Base-by-base conservation (phyloP, 37 sponge, comb jelly and placozoan species). In the Spongia lamella region DNA sequence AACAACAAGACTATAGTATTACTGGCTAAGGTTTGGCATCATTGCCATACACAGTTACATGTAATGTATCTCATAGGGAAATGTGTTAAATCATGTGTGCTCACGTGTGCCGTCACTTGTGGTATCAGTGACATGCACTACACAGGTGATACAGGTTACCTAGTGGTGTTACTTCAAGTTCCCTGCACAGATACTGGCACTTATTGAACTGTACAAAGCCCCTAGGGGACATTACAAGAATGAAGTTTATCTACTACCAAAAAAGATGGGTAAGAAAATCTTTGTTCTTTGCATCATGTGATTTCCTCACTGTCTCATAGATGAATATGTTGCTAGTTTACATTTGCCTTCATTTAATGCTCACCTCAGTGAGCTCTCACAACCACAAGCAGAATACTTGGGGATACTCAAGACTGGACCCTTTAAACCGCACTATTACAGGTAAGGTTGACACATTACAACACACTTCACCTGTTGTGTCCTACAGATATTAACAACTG, bases 261-360 rank as follows among this genome's bases (percentile, higher is more conserved):
- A 94, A 88, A 89, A 86, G 35, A 83, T 94, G 87, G 94, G 92
- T 91, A 22, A 61, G 92, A 55, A 11, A 15, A 13, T 30, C 35
- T 49, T 7, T 16, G 50, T 27, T 50, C 53, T 21, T 25, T 25
- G 25, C 17, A 36, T n/a, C n/a, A n/a, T n/a, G n/a, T n/a, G 30
- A 33, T 9, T 5, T 9, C 22, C 26, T 32, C 1, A 63, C 27
- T 34, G 19, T 3, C 1, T 58, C 34, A 0, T 39, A 87, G 93
- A 94, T 70, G 95, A 94, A 73, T 87, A 94, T 75, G 95, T 94
- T 29, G 95, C 95, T 0, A 80, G 78, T 53, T 80, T 94, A 0
- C 95, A 94, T 57, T 57, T 94, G 32, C 78, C 84, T 20, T 64
- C 78, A 2, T 90, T 94, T 61, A 84, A 84, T 64, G 91, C 91